Evolutionary conservation across 2,113 vertebrate species (phyloP), one percentile per base, ranked within the genome.

Genomic region (Zeus faber): DNA sequence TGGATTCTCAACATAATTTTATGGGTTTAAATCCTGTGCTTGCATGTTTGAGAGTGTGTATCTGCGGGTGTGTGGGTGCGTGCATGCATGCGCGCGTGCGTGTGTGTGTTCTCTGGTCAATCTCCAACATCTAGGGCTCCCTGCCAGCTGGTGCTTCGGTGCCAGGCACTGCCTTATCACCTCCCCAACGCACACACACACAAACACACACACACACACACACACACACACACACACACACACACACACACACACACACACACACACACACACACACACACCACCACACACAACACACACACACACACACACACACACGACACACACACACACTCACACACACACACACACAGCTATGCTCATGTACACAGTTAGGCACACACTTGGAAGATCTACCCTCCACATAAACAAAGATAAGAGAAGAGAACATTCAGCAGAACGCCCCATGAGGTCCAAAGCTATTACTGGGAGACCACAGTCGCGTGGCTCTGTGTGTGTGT

Each of bases 321-420:
- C 80, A 58, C 61, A 85, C 84, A 84, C 74, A 83, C 83, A 84
- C 74, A 82, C 83, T 83, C 88, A 84, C 83, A 39, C 11, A 23
- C 43, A 13, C 59, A 51, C 61, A 27, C 25, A 49, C 47, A 29
- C 25, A 51, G 17, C 35, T 16, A 41, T 16, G 16, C 41, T 10
- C 22, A 16, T 26, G 13, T 14, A 25, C 14, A 47, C 45, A 63
- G 66, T 62, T 56, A 52, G 49, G 35, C 17, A 49, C 58, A 59
- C 78, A 63, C 87, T 89, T 88, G 83, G 83, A 91, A 89, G 91
- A 89, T 94, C 93, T 92, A 86, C 80, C 89, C 85, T 84, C 84
- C 84, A 79, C 89, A 84, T 94, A 95, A 95, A 95, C 93, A 94
- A 89, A 93, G 92, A 92, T 94, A 92, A 93, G 86, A 86, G 79